Base-by-base conservation (phyloP, 92 coral and sea anemone genomes). In the Ricordea florida region DNA sequence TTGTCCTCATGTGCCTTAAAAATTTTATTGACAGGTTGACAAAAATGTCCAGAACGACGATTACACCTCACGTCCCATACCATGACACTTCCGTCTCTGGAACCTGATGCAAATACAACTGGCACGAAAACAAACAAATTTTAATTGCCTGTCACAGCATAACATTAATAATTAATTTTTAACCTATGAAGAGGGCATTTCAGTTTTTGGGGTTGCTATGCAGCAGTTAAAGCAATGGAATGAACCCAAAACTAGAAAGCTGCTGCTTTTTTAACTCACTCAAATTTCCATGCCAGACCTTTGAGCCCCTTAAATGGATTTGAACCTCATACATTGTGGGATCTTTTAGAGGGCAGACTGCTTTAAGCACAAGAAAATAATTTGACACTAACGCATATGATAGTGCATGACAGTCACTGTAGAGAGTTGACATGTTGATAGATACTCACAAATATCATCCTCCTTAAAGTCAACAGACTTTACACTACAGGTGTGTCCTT, bases 71-170 rank as follows among this genome's bases (percentile, higher is more conserved):
- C 74, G 59, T 94, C 98, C 98, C 98, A 94, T 27, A 91, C 88
- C 98, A 94, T 94, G 24, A 94, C 80, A 49, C 89, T 91, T 0
- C 98, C 98, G 76, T 94, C 98, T 49, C 98, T 75, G 20, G 98
- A 89, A 24, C 98, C 98, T 17, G 96, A 85, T 10, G 96, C 92
- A 91, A 94, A 88, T 30, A 87, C 83, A 77, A 92, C 98, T 94
- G 51, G 15, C 41, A 32, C n/a, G 43, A 16, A 53, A 69, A 25
- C 31, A 37, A 63, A 3, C 3, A 16, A 10, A 1, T 10, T n/a
- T n/a, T n/a, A n/a, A n/a, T n/a, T n/a, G n/a, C n/a, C n/a, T n/a
- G n/a, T n/a, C n/a, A n/a, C n/a, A n/a, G n/a, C 24, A 38, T 47
- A 47, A 5, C 17, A 16, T 27, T 6, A 14, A 15, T 16, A 9